Base-by-base conservation (phyloP, 2,888 invertebrate species). In the Platycnemis pennipes region DNA sequence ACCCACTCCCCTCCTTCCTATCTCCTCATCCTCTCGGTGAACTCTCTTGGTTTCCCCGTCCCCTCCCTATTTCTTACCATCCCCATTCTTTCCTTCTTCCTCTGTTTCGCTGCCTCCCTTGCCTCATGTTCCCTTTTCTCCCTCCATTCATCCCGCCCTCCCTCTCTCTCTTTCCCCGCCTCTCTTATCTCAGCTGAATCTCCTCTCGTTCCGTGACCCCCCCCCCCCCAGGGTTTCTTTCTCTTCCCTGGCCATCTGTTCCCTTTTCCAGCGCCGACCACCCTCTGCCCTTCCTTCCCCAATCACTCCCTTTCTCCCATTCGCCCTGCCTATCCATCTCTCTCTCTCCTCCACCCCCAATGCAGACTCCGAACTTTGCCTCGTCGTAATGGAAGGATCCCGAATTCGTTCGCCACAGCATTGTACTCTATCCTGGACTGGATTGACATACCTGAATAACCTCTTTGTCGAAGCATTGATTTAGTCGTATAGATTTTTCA, bases 211-310 rank as follows among this genome's bases (percentile, higher is more conserved):
- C 42, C 46, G n/a, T 31, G 45, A 45, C 88, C 88, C 53, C 56
- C 56, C 53, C 88, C 88, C 53, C 56, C 56, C 53, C 37, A 89
- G 89, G 42, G 42, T 31, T 49, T 49, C 86, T 44, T 53, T 19
- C 46, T 46, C 46, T 87, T 45, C 45, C 22, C 31, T 26, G 37
- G 37, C 89, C 56, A 31, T 89, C 42, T 26, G 46, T 89, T 56
- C 89, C 89, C 22, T 45, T n/a, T 31, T 49, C 26, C 26, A 19
- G 13, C 89, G 13, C 89, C 42, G n/a, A n/a, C n/a, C n/a, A n/a
- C n/a, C 42, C 26, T 42, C 49, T 2, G 22, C 56, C 63, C 63
- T 69, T 45, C 63, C 31, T n/a, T 42, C 22, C 56, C 63, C 26
- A 53, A 22, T 63, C 91, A 63, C 44, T 16, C 26, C 87, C n/a